Conservation (phyloP, 2,797 vertebrate genomes). For the Labeo calbasu region DNA sequence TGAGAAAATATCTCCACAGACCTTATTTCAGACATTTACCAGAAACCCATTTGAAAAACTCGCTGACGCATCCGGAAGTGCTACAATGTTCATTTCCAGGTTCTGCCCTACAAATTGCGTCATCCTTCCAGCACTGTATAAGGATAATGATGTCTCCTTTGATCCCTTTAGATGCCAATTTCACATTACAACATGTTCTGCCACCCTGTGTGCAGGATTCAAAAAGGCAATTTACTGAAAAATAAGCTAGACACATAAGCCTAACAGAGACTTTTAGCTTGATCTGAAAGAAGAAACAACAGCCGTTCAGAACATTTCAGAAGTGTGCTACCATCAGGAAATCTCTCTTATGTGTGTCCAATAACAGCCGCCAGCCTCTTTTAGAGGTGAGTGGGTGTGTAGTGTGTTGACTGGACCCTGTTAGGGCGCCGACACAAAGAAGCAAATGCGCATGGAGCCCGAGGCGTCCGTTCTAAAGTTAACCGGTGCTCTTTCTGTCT, state of each 20-base stretch:
- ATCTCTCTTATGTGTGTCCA: slow-evolving; percentile 12
- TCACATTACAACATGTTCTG: slow-evolving; percentile 15
- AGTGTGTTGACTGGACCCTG: slow-evolving; percentile 35
- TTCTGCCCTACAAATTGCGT: not conserved
- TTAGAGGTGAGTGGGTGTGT: slow-evolving; percentile 45
- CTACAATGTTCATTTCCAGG: not conserved
- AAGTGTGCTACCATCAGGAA: slow-evolving; percentile 11
- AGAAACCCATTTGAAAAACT: too few species aligned
- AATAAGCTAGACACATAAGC: not conserved
- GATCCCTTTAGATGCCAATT: slow-evolving; percentile 21
- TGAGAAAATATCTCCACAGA: too few species aligned
- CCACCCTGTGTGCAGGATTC: not conserved
- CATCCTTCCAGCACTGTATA: not conserved
- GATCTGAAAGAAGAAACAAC: slow-evolving; percentile 32
- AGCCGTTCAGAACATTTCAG: slow-evolving; percentile 30
- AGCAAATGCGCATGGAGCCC: slow-evolving; percentile 47
- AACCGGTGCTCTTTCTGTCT: not conserved
- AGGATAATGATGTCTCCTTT: slow-evolving; percentile 19
- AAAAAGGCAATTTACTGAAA: slow-evolving; percentile 34
- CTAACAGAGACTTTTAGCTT: slow-evolving; percentile 13
- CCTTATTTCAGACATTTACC: too few species aligned
- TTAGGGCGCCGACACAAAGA: slow-evolving; percentile 50
- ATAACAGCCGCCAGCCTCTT: slow-evolving; percentile 28
- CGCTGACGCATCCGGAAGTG: not conserved
- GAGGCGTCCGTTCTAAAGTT: slow-evolving; percentile 22